A percentile compares a stretch with the other conserved stretches of the same genome.
Conservation (phyloP, 2,888 invertebrate genomes). For the Heterodera filipjevi region DNA sequence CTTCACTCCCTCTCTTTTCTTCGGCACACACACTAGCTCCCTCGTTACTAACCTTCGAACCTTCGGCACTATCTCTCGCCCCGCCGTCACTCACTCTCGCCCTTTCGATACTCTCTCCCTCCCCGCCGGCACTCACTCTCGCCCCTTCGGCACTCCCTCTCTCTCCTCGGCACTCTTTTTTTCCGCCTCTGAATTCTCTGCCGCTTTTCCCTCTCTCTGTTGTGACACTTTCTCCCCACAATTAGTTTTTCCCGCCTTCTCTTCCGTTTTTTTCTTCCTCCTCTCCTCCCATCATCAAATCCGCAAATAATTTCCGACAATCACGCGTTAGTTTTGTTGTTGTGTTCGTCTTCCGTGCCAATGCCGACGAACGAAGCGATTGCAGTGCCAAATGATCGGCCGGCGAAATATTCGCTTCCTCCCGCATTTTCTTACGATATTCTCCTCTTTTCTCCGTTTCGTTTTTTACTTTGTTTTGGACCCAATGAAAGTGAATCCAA, state of each 20-base stretch:
- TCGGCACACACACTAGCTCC: too few species aligned
- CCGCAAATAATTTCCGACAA: constrained; percentile 52
- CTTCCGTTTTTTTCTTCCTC: constrained; percentile 42
- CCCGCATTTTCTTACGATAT: constrained; percentile 18
- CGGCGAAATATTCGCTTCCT: constrained; percentile 45
- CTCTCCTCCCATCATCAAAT: constrained; percentile 42
- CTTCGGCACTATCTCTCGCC: too few species aligned
- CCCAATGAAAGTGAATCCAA: constrained; percentile 10
- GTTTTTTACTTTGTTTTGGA: neutral
- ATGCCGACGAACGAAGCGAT: constrained; percentile 57
- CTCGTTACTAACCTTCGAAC: too few species aligned
- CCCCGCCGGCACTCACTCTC: too few species aligned
- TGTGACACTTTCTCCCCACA: constrained; percentile 18
- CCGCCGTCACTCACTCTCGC: too few species aligned
- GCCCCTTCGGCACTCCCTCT: too few species aligned
- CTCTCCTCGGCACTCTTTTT: too few species aligned
- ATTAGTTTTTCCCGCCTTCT: too few species aligned
- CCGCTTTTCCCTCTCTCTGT: neutral
- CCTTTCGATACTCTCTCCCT: too few species aligned
- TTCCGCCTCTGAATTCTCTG: too few species aligned
- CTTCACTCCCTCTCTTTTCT: too few species aligned
- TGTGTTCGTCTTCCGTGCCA: constrained; percentile 63
- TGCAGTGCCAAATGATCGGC: constrained; percentile 62
- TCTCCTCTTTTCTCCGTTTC: neutral
- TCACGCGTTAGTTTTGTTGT: constrained; percentile 59